Evolutionary conservation across 2,797 vertebrate genomes (phyloP).

Genomic region (Enteromius treurensis): DNA sequence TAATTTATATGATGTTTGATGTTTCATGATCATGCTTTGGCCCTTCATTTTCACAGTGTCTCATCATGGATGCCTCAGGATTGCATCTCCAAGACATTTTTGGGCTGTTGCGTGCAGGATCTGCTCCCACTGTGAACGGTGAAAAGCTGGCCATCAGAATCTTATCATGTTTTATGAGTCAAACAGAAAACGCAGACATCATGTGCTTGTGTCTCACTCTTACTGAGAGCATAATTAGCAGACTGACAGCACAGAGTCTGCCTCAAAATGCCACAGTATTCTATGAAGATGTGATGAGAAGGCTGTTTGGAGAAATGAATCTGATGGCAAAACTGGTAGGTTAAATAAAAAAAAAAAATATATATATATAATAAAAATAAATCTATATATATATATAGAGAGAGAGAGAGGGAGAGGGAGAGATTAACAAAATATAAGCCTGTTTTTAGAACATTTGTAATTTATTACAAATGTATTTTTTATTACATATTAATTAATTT

Average conservation of each 20-base stretch:
- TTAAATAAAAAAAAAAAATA: background rate
- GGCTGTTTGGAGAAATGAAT: slow-evolving; percentile 62
- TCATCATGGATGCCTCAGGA: slow-evolving; percentile 27
- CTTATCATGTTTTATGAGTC: slow-evolving; percentile 18
- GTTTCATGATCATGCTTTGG: background rate
- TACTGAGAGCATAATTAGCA: slow-evolving; percentile 72
- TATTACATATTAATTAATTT: too few relatives aligned
- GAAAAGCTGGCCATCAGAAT: slow-evolving; percentile 45
- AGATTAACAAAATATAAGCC: background rate
- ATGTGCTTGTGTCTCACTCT: slow-evolving; percentile 78
- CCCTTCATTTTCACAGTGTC: background rate
- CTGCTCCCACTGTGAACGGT: slow-evolving; percentile 11
- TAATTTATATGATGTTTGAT: background rate
- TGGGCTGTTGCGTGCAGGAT: slow-evolving; percentile 6
- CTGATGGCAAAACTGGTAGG: slow-evolving; percentile 74
- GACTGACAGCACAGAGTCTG: slow-evolving; percentile 60
- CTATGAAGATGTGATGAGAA: slow-evolving; percentile 50
- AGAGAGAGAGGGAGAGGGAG: too few relatives aligned
- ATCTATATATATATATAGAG: too few relatives aligned
- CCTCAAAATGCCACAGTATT: slow-evolving; percentile 2
- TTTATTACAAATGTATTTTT: too few relatives aligned
- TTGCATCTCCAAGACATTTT: slow-evolving; percentile 40
- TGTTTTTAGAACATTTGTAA: background rate
- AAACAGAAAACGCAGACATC: slow-evolving; percentile 51
- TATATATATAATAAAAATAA: background rate